Conservation (phyloP, 2,888 invertebrate genomes). For the Erebia epiphron region DNA sequence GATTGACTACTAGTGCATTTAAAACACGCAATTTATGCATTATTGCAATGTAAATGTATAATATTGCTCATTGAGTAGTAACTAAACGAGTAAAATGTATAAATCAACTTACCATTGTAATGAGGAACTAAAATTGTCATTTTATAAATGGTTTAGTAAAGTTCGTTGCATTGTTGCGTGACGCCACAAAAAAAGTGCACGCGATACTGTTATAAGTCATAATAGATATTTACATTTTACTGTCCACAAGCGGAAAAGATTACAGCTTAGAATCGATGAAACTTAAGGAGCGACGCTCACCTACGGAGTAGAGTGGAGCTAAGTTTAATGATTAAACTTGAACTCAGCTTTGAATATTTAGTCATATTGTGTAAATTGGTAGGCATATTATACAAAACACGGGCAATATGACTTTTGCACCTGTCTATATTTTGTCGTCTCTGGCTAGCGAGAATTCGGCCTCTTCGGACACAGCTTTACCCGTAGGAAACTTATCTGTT, state of each 20-base stretch:
- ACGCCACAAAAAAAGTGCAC: slow-evolving; percentile 40
- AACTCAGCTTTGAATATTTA: too few relatives aligned
- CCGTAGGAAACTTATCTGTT: too few relatives aligned
- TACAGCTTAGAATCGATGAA: slow-evolving; percentile 54
- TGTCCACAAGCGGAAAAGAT: slow-evolving; percentile 64
- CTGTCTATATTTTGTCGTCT: too few relatives aligned
- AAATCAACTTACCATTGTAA: slow-evolving; percentile 39
- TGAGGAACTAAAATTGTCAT: slow-evolving; percentile 37
- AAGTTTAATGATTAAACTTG: too few relatives aligned
- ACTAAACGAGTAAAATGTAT: slow-evolving; percentile 30
- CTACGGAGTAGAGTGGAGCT: too few relatives aligned
- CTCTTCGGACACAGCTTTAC: too few relatives aligned
- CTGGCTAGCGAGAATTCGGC: too few relatives aligned
- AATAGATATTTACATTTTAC: slow-evolving; percentile 58
- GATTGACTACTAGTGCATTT: slow-evolving; percentile 32
- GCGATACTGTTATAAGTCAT: slow-evolving; percentile 52
- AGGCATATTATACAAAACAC: too few relatives aligned
- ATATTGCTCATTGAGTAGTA: slow-evolving; percentile 21
- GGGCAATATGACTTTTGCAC: too few relatives aligned
- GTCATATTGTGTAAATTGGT: too few relatives aligned
- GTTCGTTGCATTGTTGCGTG: slow-evolving; percentile 46
- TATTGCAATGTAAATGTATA: slow-evolving; percentile 30
- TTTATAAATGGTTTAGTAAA: slow-evolving; percentile 36
- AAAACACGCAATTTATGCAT: slow-evolving; percentile 27
- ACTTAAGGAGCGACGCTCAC: slow-evolving; percentile 50